Percentiles rank a stretch among this genome's conserved stretches.
These are phyloP conservation scores for Agrotis ipsilon DNA, from an alignment of 2,888 invertebrate species.

Conservation along the genomic window DNA sequence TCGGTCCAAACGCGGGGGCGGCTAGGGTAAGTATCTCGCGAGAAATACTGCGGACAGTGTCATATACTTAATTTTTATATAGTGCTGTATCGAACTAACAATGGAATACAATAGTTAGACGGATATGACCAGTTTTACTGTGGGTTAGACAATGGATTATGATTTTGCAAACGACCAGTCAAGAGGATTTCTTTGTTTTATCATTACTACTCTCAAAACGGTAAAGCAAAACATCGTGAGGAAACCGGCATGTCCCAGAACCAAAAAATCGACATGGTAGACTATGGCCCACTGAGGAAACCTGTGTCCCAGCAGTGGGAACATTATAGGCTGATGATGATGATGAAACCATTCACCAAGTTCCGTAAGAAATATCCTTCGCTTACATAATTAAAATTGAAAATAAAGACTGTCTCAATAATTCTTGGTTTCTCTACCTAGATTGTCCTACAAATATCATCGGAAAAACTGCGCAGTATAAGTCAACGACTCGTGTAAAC, in stretches of 20 bases:
- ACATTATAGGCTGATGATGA: no score
- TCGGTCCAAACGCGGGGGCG: constrained; percentile 64
- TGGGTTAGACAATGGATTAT: constrained; percentile 6
- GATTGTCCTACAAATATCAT: constrained; percentile 44
- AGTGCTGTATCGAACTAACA: neutral
- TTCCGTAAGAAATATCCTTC: no score
- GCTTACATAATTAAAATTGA: neutral
- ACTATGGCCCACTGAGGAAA: no score
- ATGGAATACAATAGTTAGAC: constrained; percentile 3
- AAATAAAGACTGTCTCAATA: neutral
- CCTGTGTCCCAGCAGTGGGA: no score
- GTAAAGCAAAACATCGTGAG: no score
- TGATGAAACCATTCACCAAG: no score
- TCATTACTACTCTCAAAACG: no score
- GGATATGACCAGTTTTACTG: neutral
- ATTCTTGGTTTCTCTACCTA: constrained; percentile 24
- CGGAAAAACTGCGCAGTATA: constrained; percentile 47
- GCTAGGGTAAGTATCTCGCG: constrained; percentile 20
- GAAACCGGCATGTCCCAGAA: no score
- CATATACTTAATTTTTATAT: no score
- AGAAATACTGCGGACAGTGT: constrained; percentile 17
- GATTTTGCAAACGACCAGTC: neutral
- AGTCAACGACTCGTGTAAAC: constrained; percentile 56
- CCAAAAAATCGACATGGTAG: no score
- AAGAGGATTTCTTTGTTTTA: no score